Base-by-base conservation (phyloP, 2,113 vertebrate genomes). In the Pyxicephalus adspersus region DNA sequence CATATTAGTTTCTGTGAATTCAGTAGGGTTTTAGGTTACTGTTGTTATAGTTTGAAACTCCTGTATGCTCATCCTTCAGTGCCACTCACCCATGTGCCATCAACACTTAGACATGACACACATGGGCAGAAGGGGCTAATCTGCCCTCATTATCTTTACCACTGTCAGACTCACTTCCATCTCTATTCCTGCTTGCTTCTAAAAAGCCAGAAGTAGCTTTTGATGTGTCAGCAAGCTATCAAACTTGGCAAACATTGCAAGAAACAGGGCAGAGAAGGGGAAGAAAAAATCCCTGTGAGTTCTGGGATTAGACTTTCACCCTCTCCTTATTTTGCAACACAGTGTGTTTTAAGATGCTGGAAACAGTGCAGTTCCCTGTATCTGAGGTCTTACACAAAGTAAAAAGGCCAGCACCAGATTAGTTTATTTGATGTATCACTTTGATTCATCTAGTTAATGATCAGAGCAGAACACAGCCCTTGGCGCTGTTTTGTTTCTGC, bases 391-490 rank as follows among this genome's bases (percentile, higher is more conserved):
- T 34, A 31, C 57, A 26, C 61, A 64, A 82, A 81, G 57, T 64
- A 64, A 81, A 82, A 66, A 82, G 80, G 80, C 80, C 80, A 75
- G 87, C 89, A 90, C 89, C 91, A 92, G 91, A 92, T 92, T 90
- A 92, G 87, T 86, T 73, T 83, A 63, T 87, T 90, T 92, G 91
- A 92, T 92, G 92, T 91, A 92, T 93, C 89, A 83, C 92, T 89
- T 91, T 87, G 90, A 88, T 88, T 84, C 80, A 84, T 74, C 88
- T 93, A 92, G 92, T 93, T 92, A 92, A 94, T 94, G 92, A 90
- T 88, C 92, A 71, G 84, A 85, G 85, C 89, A 89, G 71, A 90
- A 90, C 86, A 87, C 89, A 87, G 91, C 87, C 88, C 89, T 73
- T 88, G 88, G 89, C 88, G 85, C 86, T 90, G 91, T 91, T 91